Evolutionary conservation across 2,888 invertebrate species (phyloP).

Genomic region (Cactoblastis cactorum): DNA sequence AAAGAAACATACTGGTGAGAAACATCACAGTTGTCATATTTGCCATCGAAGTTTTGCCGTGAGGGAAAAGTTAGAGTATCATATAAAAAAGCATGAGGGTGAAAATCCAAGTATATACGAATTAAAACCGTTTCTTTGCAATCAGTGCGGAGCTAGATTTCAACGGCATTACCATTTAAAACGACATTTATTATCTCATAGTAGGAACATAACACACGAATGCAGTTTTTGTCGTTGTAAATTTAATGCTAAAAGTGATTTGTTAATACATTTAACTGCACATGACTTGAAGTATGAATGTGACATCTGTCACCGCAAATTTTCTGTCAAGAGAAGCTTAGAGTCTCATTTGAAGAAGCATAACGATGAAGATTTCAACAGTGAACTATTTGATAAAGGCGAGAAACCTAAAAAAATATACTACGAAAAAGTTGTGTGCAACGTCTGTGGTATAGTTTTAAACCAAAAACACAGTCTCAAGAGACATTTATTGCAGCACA

Average conservation of each 20-base stretch:
- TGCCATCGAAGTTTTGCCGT: neutral
- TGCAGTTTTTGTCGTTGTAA: neutral
- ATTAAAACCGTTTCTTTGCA: neutral
- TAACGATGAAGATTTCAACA: neutral
- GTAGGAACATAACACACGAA: neutral
- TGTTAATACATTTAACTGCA: neutral
- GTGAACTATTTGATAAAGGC: neutral
- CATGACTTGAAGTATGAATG: slow-evolving; percentile 3
- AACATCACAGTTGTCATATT: neutral
- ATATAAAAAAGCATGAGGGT: neutral
- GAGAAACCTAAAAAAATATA: neutral
- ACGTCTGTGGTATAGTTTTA: neutral
- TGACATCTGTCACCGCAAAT: neutral
- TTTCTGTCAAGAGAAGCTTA: neutral
- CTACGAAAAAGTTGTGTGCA: neutral
- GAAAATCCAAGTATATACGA: slow-evolving; percentile 13
- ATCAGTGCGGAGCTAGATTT: neutral
- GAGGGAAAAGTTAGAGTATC: neutral
- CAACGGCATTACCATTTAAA: neutral
- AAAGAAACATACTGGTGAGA: neutral
- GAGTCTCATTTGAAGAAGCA: neutral
- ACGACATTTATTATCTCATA: neutral
- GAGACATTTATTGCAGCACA: neutral
- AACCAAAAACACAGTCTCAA: neutral
- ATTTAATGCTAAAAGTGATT: neutral